Conservation (phyloP, 2,113 vertebrate species). For the Sebastes fasciatus region DNA sequence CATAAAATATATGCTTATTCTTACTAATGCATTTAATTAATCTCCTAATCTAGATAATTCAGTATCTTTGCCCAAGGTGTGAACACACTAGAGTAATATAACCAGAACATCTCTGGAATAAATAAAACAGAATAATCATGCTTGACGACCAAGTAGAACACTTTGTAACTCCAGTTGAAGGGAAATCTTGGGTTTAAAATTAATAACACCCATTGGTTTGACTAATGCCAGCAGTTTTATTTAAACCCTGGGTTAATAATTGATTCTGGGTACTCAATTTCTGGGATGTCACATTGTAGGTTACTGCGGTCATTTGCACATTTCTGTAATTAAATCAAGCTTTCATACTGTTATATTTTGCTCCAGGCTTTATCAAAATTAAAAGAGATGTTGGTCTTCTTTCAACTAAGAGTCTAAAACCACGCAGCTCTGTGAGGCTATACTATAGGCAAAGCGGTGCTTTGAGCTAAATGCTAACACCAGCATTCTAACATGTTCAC, state of each 20-base stretch:
- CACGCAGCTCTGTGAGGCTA: background rate
- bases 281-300: background rate
- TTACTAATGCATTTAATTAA: constrained; percentile 29
- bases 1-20: constrained; percentile 27
- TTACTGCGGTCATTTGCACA: background rate
- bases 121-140: background rate
- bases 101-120: background rate
- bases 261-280: background rate
- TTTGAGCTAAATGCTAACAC: background rate
- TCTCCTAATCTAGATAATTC: constrained; percentile 12
- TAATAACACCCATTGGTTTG: background rate
- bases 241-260: background rate
- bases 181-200: background rate
- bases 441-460: too few relatives aligned
- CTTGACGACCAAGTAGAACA: background rate
- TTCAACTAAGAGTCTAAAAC: background rate
- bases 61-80: background rate
- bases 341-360: background rate
- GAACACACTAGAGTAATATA: background rate
- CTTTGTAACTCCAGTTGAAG: background rate
- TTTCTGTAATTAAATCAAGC: background rate
- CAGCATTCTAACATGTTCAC: background rate
- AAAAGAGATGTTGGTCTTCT: background rate
- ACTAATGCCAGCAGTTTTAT: background rate
- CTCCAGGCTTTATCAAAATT: background rate